Conservation (phyloP, 1,140 invertebrate genomes). For the Heterodera carotae region DNA sequence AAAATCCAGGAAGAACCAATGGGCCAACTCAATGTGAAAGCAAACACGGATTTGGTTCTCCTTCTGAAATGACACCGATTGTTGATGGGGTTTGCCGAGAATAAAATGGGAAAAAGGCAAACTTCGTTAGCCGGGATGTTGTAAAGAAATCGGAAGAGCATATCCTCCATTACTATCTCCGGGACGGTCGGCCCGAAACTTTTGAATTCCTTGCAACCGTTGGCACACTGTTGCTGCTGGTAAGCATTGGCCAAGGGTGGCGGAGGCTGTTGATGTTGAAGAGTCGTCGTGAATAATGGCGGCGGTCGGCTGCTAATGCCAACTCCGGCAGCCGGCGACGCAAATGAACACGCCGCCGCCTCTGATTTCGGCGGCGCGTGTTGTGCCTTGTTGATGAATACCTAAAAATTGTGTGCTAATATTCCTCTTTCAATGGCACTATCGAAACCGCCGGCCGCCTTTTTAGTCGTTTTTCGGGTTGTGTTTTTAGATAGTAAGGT, state of each 20-base stretch:
- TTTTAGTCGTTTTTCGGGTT: background rate
- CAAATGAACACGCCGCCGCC: background rate
- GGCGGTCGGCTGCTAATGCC: background rate
- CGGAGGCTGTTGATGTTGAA: background rate
- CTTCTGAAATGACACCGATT: conserved; percentile 35
- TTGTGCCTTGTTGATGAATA: background rate
- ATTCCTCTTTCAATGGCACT: background rate
- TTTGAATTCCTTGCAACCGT: background rate
- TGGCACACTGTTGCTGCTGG: background rate
- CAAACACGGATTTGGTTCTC: conserved; percentile 65
- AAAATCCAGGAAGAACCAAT: conserved; percentile 76
- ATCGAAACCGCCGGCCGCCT: background rate
- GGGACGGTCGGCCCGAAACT: conserved; percentile 18
- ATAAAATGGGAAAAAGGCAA: background rate
- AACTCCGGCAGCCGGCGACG: background rate
- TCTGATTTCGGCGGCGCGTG: background rate
- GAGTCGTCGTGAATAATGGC: background rate
- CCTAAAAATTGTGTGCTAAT: background rate
- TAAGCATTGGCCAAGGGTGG: background rate
- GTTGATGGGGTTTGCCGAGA: background rate
- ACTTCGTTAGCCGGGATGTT: conserved; percentile 48
- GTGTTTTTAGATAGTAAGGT: no score
- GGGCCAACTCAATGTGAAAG: conserved; percentile 81
- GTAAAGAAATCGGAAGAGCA: conserved; percentile 41
- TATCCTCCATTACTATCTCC: conserved; percentile 32